These are phyloP conservation scores for Hyposmocoma kahamanoa DNA, from an alignment of 1,140 invertebrate species.

Conservation along the genomic window DNA sequence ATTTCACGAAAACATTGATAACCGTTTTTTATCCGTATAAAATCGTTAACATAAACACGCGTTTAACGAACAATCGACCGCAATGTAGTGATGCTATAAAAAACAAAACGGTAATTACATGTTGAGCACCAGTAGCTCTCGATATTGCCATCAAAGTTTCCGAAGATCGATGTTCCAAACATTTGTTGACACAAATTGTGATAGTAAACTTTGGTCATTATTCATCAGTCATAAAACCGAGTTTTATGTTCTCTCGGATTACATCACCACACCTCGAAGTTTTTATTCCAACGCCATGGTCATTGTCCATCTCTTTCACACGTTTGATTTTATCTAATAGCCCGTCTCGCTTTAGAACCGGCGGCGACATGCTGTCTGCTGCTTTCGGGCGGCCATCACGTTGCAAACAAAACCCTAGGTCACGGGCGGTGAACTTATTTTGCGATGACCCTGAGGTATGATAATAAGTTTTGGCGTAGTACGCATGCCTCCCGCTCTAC, in stretches of 20 bases:
- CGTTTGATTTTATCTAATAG: constrained; percentile 20
- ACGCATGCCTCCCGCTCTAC: too few relatives aligned
- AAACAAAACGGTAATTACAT: too few relatives aligned
- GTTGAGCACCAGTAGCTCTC: too few relatives aligned
- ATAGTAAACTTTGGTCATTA: neutral
- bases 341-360: constrained; percentile 35
- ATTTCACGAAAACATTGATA: constrained; percentile 1
- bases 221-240: constrained; percentile 13
- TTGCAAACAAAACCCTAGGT: constrained; percentile 61
- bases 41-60: constrained; percentile 2
- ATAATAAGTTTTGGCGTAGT: constrained; percentile 1
- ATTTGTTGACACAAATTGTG: too few relatives aligned
- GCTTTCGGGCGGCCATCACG: constrained; percentile 41
- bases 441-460: constrained; percentile 22
- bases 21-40: neutral
- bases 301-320: constrained; percentile 30
- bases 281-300: constrained; percentile 54
- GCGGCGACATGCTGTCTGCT: constrained; percentile 68
- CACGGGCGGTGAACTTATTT: constrained; percentile 53
- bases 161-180: too few relatives aligned
- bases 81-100: too few relatives aligned
- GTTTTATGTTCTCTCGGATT: constrained; percentile 34
- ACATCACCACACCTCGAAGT: constrained; percentile 40
- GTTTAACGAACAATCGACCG: too few relatives aligned
- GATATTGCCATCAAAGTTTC: too few relatives aligned